phyloP scores from a whole-genome alignment of 1,140 invertebrate genomes.

The Holotrichia oblita region DNA sequence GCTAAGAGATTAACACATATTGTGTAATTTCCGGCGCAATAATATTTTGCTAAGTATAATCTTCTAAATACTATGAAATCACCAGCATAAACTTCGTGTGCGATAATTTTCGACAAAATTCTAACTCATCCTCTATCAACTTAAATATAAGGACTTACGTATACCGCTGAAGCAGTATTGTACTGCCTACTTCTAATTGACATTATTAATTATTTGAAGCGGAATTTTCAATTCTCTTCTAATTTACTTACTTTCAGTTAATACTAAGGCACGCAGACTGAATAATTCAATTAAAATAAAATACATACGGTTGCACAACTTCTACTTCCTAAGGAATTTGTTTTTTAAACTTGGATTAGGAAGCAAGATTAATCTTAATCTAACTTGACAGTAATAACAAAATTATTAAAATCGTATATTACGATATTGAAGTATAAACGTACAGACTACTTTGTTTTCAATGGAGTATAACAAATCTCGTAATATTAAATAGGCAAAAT shows the following conservation, averaged over 20 bases:
- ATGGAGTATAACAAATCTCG: too few relatives aligned
- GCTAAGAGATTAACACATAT: conserved; percentile 4
- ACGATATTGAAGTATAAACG: too few relatives aligned
- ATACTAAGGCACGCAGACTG: neutral
- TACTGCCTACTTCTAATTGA: conserved; percentile 8
- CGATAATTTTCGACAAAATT: neutral
- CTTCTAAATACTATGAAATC: neutral
- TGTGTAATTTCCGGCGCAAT: neutral
- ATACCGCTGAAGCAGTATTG: neutral
- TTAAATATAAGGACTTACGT: conserved; percentile 10
- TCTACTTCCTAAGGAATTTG: neutral
- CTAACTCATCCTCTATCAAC: neutral
- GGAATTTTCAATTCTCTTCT: conserved; percentile 29
- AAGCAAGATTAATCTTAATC: neutral
- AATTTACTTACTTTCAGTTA: conserved; percentile 12
- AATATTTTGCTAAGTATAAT: neutral
- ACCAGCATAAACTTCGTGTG: neutral
- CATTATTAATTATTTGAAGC: conserved; percentile 21
- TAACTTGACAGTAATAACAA: too few relatives aligned
- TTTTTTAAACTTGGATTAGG: too few relatives aligned
- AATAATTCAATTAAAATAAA: conserved; percentile 6
- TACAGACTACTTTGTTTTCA: too few relatives aligned
- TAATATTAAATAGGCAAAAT: too few relatives aligned
- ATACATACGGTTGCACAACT: neutral
- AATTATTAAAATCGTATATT: too few relatives aligned